Base-by-base conservation (phyloP, 2,888 invertebrate species). In the Polyommatus icarus region DNA sequence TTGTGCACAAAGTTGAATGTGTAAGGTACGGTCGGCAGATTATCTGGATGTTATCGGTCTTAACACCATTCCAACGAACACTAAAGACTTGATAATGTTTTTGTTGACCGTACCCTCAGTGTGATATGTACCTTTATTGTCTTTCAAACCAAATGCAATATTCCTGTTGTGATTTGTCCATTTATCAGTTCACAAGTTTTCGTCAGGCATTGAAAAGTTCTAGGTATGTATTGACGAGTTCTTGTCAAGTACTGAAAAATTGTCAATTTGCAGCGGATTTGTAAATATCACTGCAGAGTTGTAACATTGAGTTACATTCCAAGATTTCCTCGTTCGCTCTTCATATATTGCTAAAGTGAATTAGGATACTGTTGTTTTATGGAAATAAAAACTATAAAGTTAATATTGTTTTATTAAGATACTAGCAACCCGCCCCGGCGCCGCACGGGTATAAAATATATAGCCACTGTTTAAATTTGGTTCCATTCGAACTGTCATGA, bases 241-340 rank as follows among this genome's bases (percentile, higher is more conserved):
- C 57, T 36, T 78, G 76, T 78, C 76, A 12, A 67, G 24, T 29
- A 67, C 24, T 61, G 24, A 59, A 7, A n/a, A 59, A 59, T 18
- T 54, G 59, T 29, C 12, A 67, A 67, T 67, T 67, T 15, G 18
- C 10, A 29, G 15, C 8, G 67, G 18, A 29, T 18, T 5, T 91
- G 89, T 91, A 90, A 87, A 87, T 87, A 87, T 83, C 83, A 84
- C 71, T 40, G 76, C 78, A 86, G 85, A 82, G 84, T 86, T 84
- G 90, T 90, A 90, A 90, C 91, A 78, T 80, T 79, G 82, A 83
- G 92, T 91, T 91, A 89, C 93, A 92, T 93, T 93, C 93, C 93
- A 92, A 88, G 88, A 76, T 76, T 67, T 79, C 84, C 84, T 85
- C 79, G 80, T 88, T 89, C 87, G 86, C 87, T 87, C 82, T 79